A percentile compares a stretch with the other conserved stretches of the same genome.
These are phyloP conservation scores for Leptodactylus fuscus DNA, from an alignment of 2,113 vertebrate species.

Conservation along the genomic window DNA sequence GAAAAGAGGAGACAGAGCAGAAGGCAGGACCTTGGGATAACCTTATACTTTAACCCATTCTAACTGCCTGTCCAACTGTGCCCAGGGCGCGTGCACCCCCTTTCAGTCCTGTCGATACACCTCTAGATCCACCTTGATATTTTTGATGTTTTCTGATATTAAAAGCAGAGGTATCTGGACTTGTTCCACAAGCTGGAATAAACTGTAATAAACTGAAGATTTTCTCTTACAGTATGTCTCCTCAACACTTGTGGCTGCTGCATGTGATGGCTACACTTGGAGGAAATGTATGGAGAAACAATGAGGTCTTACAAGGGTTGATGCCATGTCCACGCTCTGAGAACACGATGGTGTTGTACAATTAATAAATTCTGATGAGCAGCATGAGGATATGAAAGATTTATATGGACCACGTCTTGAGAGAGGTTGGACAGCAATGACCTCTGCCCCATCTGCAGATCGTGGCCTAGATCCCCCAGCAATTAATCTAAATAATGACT, in stretches of 20 bases:
- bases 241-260: not conserved
- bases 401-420: slow-evolving; percentile 28
- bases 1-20: too few species aligned
- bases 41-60: too few species aligned
- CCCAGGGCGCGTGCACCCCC: too few species aligned
- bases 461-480: slow-evolving; percentile 11
- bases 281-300: not conserved
- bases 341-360: not conserved
- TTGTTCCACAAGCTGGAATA: too few species aligned
- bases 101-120: too few species aligned
- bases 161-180: not conserved
- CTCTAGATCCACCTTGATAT: too few species aligned
- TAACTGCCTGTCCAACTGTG: too few species aligned
- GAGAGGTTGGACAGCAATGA: slow-evolving; percentile 32
- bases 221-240: too few species aligned
- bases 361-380: slow-evolving; percentile 4
- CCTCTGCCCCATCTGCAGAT: slow-evolving; percentile 33
- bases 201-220: too few species aligned
- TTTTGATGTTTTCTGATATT: too few species aligned
- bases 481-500: slow-evolving; percentile 43
- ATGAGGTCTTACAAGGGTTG: not conserved
- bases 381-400: not conserved
- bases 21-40: too few species aligned
- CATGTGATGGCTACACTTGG: not conserved
- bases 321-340: not conserved